Evolutionary conservation across 2,888 invertebrate species (phyloP).

Genomic region (Parasteatoda lunata): DNA sequence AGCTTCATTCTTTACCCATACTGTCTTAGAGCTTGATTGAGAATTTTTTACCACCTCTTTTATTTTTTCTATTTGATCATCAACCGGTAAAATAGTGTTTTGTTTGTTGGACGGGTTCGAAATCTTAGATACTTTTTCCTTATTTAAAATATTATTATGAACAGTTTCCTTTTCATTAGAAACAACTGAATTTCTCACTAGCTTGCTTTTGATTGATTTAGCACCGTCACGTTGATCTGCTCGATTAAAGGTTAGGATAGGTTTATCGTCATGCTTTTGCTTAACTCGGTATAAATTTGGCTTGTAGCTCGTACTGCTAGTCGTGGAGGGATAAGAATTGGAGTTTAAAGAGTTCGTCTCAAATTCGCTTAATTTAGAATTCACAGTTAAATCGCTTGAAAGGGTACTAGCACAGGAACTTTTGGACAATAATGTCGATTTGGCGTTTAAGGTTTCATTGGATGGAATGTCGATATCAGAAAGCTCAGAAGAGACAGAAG

Average conservation of each 20-base stretch:
- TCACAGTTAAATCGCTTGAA: slow-evolving; percentile 11
- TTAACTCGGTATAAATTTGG: background rate
- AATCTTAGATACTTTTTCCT: slow-evolving; percentile 19
- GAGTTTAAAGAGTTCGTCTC: background rate
- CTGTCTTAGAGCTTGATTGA: slow-evolving; percentile 39
- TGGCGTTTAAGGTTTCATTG: background rate
- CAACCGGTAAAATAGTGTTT: background rate
- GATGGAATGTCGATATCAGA: slow-evolving; percentile 22
- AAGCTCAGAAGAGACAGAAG: slow-evolving; percentile 19
- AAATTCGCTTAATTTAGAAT: slow-evolving; percentile 9
- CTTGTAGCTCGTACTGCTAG: slow-evolving; percentile 1
- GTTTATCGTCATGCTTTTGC: slow-evolving; percentile 30
- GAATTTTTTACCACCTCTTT: slow-evolving; percentile 37
- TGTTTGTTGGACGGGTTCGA: background rate
- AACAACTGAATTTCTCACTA: slow-evolving; percentile 7
- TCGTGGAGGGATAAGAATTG: slow-evolving; percentile 14
- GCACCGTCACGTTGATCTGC: background rate
- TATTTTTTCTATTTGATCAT: slow-evolving; percentile 44
- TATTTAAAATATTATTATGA: slow-evolving; percentile 21
- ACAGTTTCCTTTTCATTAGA: slow-evolving; percentile 28
- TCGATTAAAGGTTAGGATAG: slow-evolving; percentile 27
- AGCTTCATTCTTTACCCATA: slow-evolving; percentile 51
- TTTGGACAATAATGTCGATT: slow-evolving; percentile 18
- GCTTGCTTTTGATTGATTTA: slow-evolving; percentile 4
- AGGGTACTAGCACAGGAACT: slow-evolving; percentile 32